A percentile compares a stretch with the other conserved stretches of the same genome.
These are phyloP conservation scores for Andrena dorsata DNA, from an alignment of 2,888 invertebrate genomes.

Conservation along the genomic window DNA sequence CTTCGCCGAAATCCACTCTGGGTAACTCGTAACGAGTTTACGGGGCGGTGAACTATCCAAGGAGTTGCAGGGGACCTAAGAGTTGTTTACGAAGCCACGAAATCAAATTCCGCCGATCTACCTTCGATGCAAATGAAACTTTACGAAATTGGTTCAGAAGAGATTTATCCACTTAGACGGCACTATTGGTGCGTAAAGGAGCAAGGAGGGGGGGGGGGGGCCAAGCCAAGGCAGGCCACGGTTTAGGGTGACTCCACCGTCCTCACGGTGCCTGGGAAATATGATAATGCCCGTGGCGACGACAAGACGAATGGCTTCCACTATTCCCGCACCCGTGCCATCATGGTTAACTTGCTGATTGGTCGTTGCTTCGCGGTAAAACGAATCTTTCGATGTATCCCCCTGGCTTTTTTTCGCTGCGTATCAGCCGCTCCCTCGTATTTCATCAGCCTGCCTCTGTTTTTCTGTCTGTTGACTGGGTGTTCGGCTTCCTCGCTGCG, in stretches of 20 bases:
- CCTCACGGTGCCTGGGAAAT: constrained; percentile 75
- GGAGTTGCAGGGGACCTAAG: constrained; percentile 60
- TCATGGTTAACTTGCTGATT: constrained; percentile 78
- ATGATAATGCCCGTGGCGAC: constrained; percentile 80
- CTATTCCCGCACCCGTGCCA: constrained; percentile 70
- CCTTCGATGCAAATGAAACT: constrained; percentile 80
- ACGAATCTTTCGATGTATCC: constrained; percentile 72
- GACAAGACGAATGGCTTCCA: constrained; percentile 78
- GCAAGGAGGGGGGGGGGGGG: constrained; percentile 59
- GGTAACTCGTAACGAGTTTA: constrained; percentile 68
- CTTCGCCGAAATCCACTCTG: constrained; percentile 54
- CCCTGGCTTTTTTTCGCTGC: constrained; percentile 46
- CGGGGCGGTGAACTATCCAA: constrained; percentile 56
- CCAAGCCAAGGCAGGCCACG: constrained; percentile 36
- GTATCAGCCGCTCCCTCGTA: constrained; percentile 64
- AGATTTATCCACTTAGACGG: constrained; percentile 79
- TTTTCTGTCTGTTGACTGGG: constrained; percentile 58
- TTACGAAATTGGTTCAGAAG: constrained; percentile 79
- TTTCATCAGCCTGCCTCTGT: constrained; percentile 68
- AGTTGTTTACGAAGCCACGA: constrained; percentile 77
- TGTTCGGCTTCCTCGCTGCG: constrained; percentile 29
- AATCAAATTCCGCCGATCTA: constrained; percentile 75
- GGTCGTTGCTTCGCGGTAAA: constrained; percentile 73
- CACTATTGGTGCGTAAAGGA: constrained; percentile 69
- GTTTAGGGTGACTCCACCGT: constrained; percentile 58